Evolutionary conservation across 2,113 vertebrate species (phyloP).

Genomic region (Corythornis madagascariensis): DNA sequence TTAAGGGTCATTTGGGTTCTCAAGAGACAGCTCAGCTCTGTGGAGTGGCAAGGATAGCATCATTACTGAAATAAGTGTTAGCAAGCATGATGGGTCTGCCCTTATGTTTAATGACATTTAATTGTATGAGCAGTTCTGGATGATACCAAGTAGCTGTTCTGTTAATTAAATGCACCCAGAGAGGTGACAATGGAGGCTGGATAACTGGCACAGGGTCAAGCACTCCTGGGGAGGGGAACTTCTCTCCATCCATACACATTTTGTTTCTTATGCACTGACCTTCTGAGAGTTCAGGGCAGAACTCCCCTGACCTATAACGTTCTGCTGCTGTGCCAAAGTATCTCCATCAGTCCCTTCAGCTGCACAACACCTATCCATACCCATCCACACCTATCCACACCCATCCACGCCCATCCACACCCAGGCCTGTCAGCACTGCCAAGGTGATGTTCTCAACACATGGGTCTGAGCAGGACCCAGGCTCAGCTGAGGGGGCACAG

Average conservation of each 20-base stretch:
- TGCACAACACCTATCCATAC: neutral
- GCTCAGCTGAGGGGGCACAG: neutral
- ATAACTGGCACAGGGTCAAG: neutral
- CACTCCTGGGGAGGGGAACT: neutral
- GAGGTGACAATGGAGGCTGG: neutral
- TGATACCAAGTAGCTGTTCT: constrained; percentile 27
- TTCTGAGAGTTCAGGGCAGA: neutral
- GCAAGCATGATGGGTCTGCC: neutral
- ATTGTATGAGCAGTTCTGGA: constrained; percentile 26
- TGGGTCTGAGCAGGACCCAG: neutral
- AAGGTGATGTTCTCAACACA: neutral
- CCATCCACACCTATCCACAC: too few relatives aligned
- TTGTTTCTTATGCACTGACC: neutral
- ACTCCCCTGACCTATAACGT: neutral
- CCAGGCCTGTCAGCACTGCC: neutral
- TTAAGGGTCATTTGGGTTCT: constrained; percentile 2
- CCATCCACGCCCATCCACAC: neutral
- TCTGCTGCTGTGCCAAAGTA: neutral
- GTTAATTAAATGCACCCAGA: neutral
- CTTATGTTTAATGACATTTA: constrained; percentile 26
- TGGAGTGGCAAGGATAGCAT: neutral
- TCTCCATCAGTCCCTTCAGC: neutral
- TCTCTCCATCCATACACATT: neutral
- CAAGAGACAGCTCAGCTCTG: neutral
- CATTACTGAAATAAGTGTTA: neutral